Base-by-base conservation (phyloP, 2,113 vertebrate genomes). In the Phycodurus eques region DNA sequence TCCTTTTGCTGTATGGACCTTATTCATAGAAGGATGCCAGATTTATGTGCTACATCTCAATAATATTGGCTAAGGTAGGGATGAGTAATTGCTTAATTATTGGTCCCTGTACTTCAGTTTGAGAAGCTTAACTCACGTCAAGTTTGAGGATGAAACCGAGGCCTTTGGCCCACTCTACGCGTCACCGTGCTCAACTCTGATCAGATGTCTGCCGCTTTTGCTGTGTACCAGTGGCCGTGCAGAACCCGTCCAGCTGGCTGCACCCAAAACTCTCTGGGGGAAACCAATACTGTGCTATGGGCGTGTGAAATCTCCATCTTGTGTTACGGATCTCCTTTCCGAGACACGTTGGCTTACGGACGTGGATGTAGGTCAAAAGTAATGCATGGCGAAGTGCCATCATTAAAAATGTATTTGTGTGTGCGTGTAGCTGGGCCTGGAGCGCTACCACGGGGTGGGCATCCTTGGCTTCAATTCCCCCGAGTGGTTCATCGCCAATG, bases 401-500 rank as follows among this genome's bases (percentile, higher is more conserved):
- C 68, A 75, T 81, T 81, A 79, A 73, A 69, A 9, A 75, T 75
- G 6, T n/a, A 22, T 78, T 44, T 59, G 64, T 6, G 17, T 42
- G 12, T 68, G 60, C 17, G 67, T 31, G 49, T 47, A 96, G 94
- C 56, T 96, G 72, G 95, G 94, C 5, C 88, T 95, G 79, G 69
- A 93, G 72, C 93, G 90, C 53, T 94, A 88, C 80, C 92, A 91
- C 63, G 89, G 92, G 0, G 92, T 95, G 31, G 92, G 93, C 2
- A 93, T 95, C 65, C 84, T 95, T 71, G 94, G 94, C 20, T 90
- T 91, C 59, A 95, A 94, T 71, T 89, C 92, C 1, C 82, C 89
- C 0, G 92, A 95, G 78, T 95, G 94, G 94, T 93, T 92, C 79
- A 93, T 95, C 56, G 76, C 94, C 39, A 79, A 91, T 70, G 67